A percentile compares a stretch with the other conserved stretches of the same genome.
Conservation (phyloP, 2,888 invertebrate species). For the Drosophila histrio region DNA sequence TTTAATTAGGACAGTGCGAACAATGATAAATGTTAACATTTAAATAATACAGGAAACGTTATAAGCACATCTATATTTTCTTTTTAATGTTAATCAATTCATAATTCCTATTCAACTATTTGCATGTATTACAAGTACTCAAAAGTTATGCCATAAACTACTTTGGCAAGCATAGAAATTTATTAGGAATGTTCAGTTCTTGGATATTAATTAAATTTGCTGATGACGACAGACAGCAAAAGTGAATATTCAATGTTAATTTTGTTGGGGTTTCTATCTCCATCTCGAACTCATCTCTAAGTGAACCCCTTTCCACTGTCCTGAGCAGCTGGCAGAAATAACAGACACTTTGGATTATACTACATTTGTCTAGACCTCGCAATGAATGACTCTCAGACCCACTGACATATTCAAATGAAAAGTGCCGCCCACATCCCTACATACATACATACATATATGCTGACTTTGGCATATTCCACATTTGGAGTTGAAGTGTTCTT, state of each 20-base stretch:
- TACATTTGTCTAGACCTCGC: slow-evolving; percentile 48
- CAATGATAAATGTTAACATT: too few species aligned
- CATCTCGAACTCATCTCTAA: background rate
- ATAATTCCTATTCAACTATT: too few species aligned
- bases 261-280: background rate
- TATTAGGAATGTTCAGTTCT: background rate
- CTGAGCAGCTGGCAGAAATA: background rate
- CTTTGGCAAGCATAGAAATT: background rate
- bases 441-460: slow-evolving; percentile 16
- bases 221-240: background rate
- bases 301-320: background rate
- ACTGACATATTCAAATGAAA: slow-evolving; percentile 48
- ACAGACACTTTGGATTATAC: slow-evolving; percentile 26
- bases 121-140: background rate
- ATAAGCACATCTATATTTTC: too few species aligned
- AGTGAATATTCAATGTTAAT: slow-evolving; percentile 8
- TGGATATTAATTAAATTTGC: slow-evolving; percentile 7
- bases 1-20: background rate
- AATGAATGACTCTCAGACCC: slow-evolving; percentile 36
- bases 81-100: too few species aligned
- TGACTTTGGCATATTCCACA: slow-evolving; percentile 44
- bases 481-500: slow-evolving; percentile 45
- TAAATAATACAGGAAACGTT: too few species aligned
- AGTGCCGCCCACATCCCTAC: background rate
- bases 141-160: background rate